Evolutionary conservation across 1,140 invertebrate genomes (phyloP).

Genomic region (Laupala kohalensis): DNA sequence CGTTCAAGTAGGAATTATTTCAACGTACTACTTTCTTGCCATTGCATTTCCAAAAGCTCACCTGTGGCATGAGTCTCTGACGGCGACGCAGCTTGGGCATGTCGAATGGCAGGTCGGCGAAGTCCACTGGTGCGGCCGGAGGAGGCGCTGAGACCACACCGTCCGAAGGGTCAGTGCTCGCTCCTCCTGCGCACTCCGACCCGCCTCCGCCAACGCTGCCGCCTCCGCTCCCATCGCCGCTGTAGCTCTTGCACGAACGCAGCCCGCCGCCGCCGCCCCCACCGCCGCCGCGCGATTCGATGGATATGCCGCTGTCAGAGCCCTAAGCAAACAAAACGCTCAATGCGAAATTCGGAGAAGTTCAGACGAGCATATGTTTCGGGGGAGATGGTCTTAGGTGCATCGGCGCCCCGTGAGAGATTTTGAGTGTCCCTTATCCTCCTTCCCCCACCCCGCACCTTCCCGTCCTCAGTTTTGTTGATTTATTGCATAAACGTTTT

Average conservation of each 20-base stretch:
- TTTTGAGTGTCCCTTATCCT: too few species aligned
- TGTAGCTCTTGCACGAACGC: neutral
- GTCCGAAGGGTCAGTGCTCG: neutral
- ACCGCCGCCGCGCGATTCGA: slow-evolving; percentile 53
- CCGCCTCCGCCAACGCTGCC: neutral
- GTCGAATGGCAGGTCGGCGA: slow-evolving; percentile 68
- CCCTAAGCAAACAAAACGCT: neutral
- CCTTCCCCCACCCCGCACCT: too few species aligned
- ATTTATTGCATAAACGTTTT: too few species aligned
- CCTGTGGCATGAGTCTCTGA: slow-evolving; percentile 35
- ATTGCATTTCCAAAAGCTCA: too few species aligned
- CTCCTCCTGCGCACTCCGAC: neutral
- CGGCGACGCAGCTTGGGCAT: slow-evolving; percentile 75
- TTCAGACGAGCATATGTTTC: too few species aligned
- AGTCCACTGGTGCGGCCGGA: slow-evolving; percentile 31
- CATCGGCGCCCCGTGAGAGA: too few species aligned
- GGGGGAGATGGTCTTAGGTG: too few species aligned
- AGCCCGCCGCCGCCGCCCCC: slow-evolving; percentile 5
- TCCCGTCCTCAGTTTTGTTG: too few species aligned
- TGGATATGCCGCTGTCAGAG: slow-evolving; percentile 72
- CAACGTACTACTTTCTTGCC: too few species aligned
- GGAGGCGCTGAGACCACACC: neutral
- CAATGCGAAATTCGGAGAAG: too few species aligned
- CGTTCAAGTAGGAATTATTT: too few species aligned
- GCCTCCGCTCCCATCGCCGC: too few species aligned